These are phyloP conservation scores for Creontiades dilutus DNA, from an alignment of 2,888 invertebrate species.

Conservation along the genomic window DNA sequence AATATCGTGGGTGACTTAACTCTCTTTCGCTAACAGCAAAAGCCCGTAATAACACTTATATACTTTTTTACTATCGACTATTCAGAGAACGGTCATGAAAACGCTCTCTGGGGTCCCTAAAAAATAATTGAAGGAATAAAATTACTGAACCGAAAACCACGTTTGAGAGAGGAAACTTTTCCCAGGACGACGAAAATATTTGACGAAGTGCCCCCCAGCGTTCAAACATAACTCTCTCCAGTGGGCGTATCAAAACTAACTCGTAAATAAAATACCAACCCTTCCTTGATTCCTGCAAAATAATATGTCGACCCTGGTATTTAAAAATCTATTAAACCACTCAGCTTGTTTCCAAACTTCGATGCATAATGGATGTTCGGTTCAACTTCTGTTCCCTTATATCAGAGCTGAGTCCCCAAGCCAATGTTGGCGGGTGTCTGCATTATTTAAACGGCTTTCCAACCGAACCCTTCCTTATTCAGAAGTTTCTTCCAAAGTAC, in stretches of 20 bases:
- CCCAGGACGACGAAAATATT: not conserved
- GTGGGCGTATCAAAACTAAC: not conserved
- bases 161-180: not conserved
- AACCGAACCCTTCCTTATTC: slow-evolving; percentile 57
- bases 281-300: slow-evolving; percentile 8
- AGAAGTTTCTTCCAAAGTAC: slow-evolving; percentile 51
- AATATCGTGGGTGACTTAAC: too few species aligned
- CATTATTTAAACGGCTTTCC: slow-evolving; percentile 57
- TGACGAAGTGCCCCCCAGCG: slow-evolving; percentile 32
- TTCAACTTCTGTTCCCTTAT: slow-evolving; percentile 57
- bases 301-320: slow-evolving; percentile 26
- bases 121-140: not conserved
- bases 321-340: slow-evolving; percentile 55
- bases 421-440: slow-evolving; percentile 50
- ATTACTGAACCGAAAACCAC: not conserved
- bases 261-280: slow-evolving; percentile 11
- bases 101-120: not conserved
- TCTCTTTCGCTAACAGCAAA: too few species aligned
- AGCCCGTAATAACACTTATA: too few species aligned
- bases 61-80: too few species aligned
- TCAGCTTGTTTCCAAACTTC: slow-evolving; percentile 42
- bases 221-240: slow-evolving; percentile 26
- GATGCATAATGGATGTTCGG: slow-evolving; percentile 48
- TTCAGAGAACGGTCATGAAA: too few species aligned
- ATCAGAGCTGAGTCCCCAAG: slow-evolving; percentile 39